Evolutionary conservation across 37 sponge, comb jelly and placozoan genomes (phyloP).

Genomic region (Bolinopsis microptera): DNA sequence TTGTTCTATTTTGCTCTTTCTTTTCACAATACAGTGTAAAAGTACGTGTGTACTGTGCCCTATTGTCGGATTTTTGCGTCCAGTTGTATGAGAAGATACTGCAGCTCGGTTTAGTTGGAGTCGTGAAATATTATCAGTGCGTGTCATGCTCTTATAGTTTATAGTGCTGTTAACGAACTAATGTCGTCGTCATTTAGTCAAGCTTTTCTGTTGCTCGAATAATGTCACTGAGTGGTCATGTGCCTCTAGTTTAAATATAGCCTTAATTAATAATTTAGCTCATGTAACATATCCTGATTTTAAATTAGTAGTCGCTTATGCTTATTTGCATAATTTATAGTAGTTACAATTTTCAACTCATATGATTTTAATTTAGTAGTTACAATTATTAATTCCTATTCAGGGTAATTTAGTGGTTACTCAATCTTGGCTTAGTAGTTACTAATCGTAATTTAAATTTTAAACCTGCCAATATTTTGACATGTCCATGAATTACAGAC

Average conservation of each 20-base stretch:
- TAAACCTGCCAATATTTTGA: not conserved
- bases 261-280: too few relatives aligned
- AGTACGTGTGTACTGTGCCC: not conserved
- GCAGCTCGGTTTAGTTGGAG: not conserved
- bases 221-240: not conserved
- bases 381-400: not conserved
- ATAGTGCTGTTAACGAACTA: too few relatives aligned
- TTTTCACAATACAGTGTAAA: not conserved
- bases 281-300: too few relatives aligned
- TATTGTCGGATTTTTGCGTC: not conserved
- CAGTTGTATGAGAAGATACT: too few relatives aligned
- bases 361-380: not conserved
- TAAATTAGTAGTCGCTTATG: too few relatives aligned
- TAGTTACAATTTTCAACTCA: not conserved
- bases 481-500: not conserved
- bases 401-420: not conserved
- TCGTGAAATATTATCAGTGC: not conserved
- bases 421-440: not conserved
- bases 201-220: not conserved
- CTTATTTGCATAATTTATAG: not conserved
- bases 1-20: too few relatives aligned
- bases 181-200: not conserved
- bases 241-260: not conserved
- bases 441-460: not conserved
- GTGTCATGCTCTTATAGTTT: not conserved